These are phyloP conservation scores for Drosophila tani DNA, from an alignment of 1,140 invertebrate species.

Conservation along the genomic window DNA sequence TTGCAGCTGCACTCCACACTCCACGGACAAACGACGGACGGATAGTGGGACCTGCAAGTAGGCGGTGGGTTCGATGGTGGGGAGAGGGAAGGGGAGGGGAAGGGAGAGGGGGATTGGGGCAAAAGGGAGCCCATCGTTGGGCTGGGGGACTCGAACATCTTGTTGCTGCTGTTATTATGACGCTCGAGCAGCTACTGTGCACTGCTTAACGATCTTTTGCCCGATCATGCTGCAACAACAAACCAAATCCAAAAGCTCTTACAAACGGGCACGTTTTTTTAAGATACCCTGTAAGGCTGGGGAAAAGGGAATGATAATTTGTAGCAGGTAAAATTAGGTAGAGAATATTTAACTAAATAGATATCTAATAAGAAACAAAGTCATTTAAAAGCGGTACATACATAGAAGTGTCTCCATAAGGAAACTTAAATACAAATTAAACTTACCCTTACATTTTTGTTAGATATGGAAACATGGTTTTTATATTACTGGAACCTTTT, in stretches of 20 bases:
- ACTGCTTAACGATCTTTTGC: constrained; percentile 81
- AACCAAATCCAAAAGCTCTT: constrained; percentile 77
- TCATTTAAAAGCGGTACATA: no score
- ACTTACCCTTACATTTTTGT: no score
- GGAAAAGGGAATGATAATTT: background rate
- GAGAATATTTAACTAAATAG: no score
- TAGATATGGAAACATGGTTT: no score
- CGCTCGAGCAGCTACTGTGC: constrained; percentile 81
- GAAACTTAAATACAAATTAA: no score
- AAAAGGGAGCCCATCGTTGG: background rate
- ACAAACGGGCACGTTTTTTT: constrained; percentile 68
- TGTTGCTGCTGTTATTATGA: constrained; percentile 83
- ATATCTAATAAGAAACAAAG: no score
- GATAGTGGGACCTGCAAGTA: constrained; percentile 39
- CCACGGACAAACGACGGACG: constrained; percentile 25
- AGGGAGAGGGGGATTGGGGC: background rate
- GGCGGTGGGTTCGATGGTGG: constrained; percentile 29
- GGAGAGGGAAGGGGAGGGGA: background rate
- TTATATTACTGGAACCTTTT: no score
- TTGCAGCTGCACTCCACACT: constrained; percentile 72
- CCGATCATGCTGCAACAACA: constrained; percentile 75
- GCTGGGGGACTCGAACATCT: constrained; percentile 60
- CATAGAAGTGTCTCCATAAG: no score
- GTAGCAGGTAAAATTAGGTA: background rate
- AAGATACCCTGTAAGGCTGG: constrained; percentile 9